These are phyloP conservation scores for Solenopsis invicta DNA, from an alignment of 1,140 invertebrate genomes.

Conservation along the genomic window DNA sequence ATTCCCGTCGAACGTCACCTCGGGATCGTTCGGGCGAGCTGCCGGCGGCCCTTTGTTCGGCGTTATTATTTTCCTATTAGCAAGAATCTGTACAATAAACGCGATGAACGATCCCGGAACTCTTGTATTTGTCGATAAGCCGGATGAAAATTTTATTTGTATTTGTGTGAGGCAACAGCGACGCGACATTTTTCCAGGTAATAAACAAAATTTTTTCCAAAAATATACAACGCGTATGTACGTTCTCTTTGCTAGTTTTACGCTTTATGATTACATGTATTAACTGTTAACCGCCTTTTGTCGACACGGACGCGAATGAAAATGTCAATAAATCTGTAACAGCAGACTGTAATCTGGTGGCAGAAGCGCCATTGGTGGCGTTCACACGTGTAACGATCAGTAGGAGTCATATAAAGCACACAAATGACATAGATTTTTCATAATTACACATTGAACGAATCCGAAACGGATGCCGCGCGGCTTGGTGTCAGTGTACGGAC, in stretches of 20 bases:
- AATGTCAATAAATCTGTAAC: conserved; percentile 66
- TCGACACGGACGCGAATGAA: neutral
- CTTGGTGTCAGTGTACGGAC: conserved; percentile 53
- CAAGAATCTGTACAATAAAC: conserved; percentile 48
- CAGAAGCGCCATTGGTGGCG: conserved; percentile 36
- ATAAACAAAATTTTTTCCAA: neutral
- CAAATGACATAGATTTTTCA: conserved; percentile 77
- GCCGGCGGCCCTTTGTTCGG: conserved; percentile 58
- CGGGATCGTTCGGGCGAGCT: conserved; percentile 65
- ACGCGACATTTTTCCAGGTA: conserved; percentile 1
- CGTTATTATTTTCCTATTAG: conserved; percentile 77
- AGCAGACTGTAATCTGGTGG: conserved; percentile 51
- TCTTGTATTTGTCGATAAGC: conserved; percentile 5
- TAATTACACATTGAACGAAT: conserved; percentile 78
- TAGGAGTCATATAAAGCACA: conserved; percentile 74
- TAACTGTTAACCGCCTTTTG: neutral
- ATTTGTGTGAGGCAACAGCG: neutral
- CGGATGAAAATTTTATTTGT: neutral
- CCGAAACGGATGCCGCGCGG: conserved; percentile 64
- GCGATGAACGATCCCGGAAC: conserved; percentile 26
- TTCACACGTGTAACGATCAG: conserved; percentile 71
- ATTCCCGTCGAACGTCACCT: conserved; percentile 76
- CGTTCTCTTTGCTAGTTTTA: neutral
- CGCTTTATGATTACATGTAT: conserved; percentile 5
- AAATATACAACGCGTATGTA: neutral